Evolutionary conservation across 2,113 vertebrate genomes (phyloP), one percentile per base, ranked within the genome.

Genomic region (Brachionichthys hirsutus): DNA sequence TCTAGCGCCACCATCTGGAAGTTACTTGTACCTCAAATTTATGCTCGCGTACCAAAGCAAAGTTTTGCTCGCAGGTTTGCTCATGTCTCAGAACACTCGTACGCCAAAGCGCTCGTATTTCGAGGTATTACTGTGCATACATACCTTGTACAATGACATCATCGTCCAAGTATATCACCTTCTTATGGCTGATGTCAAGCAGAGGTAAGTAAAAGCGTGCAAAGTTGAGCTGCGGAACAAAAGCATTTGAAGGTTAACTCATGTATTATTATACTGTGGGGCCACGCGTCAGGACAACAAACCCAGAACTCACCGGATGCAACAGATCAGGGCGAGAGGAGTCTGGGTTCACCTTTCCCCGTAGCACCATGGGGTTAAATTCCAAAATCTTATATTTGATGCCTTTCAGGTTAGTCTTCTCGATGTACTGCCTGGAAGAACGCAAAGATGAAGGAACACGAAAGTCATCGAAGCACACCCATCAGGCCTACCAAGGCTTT

Each of bases 141-240:
- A 11, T 91, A 99, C 96, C 95, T 93, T 97, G 95, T n/a, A 99
- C 94, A 49, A 99, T 98, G 54, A 98, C 78, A 38, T 99, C 97
- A 70, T 99, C 97, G 16, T 99, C 97, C 71, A 99, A 70, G 82
- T 99, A 99, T 82, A 99, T 92, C 60, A 96, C 92, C 82, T 93
- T 96, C 66, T 93, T 87, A 0, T 99, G 94, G 57, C 88, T 90
- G 64, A 93, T 92, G 70, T 90, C 87, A 13, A 99, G 94, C 72
- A 96, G 82, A 18, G 96, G 95, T 36, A 98, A 88, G 82, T 97
- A 98, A 89, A 97, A 97, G 47, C 96, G 92, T 43, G 94, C 94
- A 54, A 99, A 99, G 83, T 99, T 99, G 65, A 99, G 91, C 97
- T 98, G 86, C 78, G 78, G 88, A 61, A 75, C 72, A 87, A 74